phyloP scores from a whole-genome alignment of 2,113 vertebrate genomes.

The Cathartes aura region DNA sequence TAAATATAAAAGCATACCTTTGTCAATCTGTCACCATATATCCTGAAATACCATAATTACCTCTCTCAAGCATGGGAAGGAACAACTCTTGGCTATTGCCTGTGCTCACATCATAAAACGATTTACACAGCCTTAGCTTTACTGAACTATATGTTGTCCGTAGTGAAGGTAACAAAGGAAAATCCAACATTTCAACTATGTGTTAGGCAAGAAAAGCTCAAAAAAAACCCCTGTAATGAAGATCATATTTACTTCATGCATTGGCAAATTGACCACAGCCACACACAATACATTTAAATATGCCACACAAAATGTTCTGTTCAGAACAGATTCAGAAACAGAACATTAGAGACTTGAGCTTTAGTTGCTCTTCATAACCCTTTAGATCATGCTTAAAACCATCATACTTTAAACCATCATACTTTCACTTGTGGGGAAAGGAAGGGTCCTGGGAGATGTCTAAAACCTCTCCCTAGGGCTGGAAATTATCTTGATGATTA shows the following conservation, averaged over 20 bases:
- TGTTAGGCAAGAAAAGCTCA: neutral
- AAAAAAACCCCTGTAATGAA: neutral
- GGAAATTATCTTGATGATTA: neutral
- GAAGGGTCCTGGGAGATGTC: neutral
- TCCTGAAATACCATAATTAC: slow-evolving; percentile 19
- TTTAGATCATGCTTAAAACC: neutral
- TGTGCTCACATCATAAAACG: neutral
- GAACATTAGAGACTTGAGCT: neutral
- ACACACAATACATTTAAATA: neutral
- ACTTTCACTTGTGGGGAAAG: neutral
- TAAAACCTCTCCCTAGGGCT: neutral
- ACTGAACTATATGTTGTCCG: neutral
- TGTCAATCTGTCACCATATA: slow-evolving; percentile 20
- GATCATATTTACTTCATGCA: neutral
- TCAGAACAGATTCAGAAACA: neutral
- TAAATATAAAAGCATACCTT: slow-evolving; percentile 44
- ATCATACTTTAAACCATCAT: neutral
- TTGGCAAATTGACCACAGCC: neutral
- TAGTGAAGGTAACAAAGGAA: neutral
- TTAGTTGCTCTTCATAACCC: neutral
- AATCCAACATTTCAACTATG: neutral
- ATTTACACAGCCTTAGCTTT: neutral
- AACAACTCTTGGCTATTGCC: neutral
- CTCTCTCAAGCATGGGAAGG: neutral
- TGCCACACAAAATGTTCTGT: neutral